Conservation (phyloP, 2,888 invertebrate species). For the Chelonus formosanus region DNA sequence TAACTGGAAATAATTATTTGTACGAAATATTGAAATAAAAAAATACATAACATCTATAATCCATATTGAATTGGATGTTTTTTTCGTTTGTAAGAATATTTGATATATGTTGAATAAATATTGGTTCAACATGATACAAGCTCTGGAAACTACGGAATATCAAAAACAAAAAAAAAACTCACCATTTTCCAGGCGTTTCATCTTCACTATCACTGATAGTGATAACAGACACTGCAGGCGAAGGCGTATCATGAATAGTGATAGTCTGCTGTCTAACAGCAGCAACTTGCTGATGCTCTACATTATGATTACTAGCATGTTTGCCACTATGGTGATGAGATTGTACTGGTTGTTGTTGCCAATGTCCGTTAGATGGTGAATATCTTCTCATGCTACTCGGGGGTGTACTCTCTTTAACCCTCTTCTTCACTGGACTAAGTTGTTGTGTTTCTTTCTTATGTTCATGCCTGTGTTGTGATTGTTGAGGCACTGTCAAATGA, state of each 20-base stretch:
- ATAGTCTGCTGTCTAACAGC: conserved; percentile 81
- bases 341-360: conserved; percentile 61
- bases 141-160: no score
- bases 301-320: conserved; percentile 52
- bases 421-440: conserved; percentile 94
- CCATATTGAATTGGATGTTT: no score
- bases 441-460: conserved; percentile 87
- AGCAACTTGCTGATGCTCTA: conserved; percentile 62
- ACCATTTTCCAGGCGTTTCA: conserved; percentile 72
- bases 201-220: conserved; percentile 96
- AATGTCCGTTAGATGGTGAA: conserved; percentile 62
- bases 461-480: conserved; percentile 70
- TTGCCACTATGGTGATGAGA: conserved; percentile 53
- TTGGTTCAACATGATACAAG: no score
- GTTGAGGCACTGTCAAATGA: conserved; percentile 70
- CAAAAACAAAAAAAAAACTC: conserved; percentile 29
- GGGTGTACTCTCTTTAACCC: conserved; percentile 95
- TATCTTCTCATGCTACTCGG: conserved; percentile 68
- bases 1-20: no score
- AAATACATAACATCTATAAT: no score
- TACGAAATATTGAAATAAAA: no score
- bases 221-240: conserved; percentile 93
- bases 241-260: conserved; percentile 94
- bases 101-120: no score
- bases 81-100: no score